Conservation (phyloP, 2,797 vertebrate species). For the Threskiornis aethiopicus region DNA sequence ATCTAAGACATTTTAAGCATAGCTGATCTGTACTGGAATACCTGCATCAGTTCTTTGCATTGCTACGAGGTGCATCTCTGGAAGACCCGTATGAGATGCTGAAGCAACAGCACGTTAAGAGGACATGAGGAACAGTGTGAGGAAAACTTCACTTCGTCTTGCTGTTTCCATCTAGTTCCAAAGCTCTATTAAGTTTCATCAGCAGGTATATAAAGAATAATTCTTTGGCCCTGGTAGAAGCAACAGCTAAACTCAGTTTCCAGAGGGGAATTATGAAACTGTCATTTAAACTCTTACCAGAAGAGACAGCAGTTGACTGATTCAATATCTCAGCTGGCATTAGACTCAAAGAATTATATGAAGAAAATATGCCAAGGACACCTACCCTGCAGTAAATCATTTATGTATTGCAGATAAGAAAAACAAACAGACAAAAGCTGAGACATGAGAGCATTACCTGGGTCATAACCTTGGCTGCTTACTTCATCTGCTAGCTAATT, state of each 20-base stretch:
- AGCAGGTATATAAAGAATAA: background rate
- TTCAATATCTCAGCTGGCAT: background rate
- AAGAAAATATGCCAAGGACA: constrained; percentile 9
- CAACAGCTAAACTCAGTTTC: background rate
- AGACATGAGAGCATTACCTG: background rate
- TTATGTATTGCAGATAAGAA: background rate
- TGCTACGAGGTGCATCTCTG: background rate
- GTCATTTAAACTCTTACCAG: background rate
- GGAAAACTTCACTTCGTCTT: background rate
- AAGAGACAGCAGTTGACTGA: background rate
- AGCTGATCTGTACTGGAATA: background rate
- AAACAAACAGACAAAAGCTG: background rate
- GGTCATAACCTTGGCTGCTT: background rate
- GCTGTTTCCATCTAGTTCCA: background rate
- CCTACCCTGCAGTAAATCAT: background rate
- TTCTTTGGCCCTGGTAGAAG: background rate
- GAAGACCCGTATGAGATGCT: background rate
- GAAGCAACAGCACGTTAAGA: background rate
- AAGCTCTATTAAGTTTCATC: background rate
- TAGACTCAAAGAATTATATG: background rate
- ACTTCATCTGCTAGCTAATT: background rate
- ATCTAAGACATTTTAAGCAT: background rate
- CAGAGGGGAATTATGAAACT: background rate
- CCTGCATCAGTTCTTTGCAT: background rate
- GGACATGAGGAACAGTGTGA: background rate